Base-by-base conservation (phyloP, 2,113 vertebrate species). In the Thermophis baileyi region DNA sequence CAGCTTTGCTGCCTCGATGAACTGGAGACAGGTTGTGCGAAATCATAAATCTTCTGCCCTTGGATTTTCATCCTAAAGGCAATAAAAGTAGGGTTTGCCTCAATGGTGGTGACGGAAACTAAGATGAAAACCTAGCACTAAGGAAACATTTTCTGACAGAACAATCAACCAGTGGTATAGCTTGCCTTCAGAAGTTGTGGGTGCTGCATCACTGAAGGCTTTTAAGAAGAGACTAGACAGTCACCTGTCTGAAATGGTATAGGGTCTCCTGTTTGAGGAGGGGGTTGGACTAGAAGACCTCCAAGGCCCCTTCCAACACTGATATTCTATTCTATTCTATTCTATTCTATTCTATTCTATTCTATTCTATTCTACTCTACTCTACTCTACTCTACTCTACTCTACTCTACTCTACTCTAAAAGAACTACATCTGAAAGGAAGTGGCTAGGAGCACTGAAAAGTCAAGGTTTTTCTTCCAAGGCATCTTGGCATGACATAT, bases 391-490 rank as follows among this genome's bases (percentile, higher is more conserved):
- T n/a, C n/a, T n/a, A n/a, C n/a, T n/a, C n/a, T n/a, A n/a, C n/a
- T n/a, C n/a, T 55, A 25, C 55, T 55, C 55, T 24, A 57, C 55
- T 24, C 24, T 57, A 57, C 24, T 24, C 24, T 55, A 55, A 3
- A 57, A 20, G 53, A 55, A 63, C 3, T 51, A 40, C 30, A 25
- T 89, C 90, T 81, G 25, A 24, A 44, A 89, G 92, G 57, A 63
- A 18, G 10, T 60, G 69, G 69, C 44, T 16, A 89, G 10, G 27
- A 22, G 69, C 90, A 25, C 35, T 89, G 90, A 87, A 93, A 93
- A 93, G 60, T 44, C 87, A n/a, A 54, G 46, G 90, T 63, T 87
- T 91, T 91, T 81, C 35, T 93, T 93, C 60, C 86, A 74, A 63
- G 50, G 50, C n/a, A 50, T 46, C 91, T 89, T 94, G 91, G 89